Conservation (phyloP, 2,797 vertebrate genomes). For the Odontamblyopus lacepedii region DNA sequence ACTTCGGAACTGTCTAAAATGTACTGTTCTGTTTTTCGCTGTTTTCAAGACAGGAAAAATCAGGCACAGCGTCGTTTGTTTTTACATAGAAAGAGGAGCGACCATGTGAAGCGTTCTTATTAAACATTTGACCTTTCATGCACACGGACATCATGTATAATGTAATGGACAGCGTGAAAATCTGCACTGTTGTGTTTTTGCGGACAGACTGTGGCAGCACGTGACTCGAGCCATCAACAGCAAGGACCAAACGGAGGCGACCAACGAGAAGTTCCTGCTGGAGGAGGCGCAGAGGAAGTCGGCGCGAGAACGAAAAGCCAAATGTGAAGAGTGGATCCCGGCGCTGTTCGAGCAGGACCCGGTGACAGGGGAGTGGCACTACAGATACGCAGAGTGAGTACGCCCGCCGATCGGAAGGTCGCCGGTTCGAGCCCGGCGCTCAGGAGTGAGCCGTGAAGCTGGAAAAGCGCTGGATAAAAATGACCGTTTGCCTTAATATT, state of each 20-base stretch:
- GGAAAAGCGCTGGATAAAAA: too few relatives aligned
- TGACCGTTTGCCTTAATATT: too few relatives aligned
- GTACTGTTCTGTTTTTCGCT: too few relatives aligned
- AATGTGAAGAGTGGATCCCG: conserved; percentile 89
- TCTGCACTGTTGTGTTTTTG: neutral
- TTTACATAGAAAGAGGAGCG: too few relatives aligned
- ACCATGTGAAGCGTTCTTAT: too few relatives aligned
- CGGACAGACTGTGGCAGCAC: conserved; percentile 92
- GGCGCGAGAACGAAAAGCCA: conserved; percentile 90
- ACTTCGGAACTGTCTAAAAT: too few relatives aligned
- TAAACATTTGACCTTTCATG: too few relatives aligned
- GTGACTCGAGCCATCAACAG: conserved; percentile 95
- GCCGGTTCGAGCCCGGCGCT: too few relatives aligned
- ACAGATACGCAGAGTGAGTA: conserved; percentile 93
- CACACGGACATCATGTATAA: neutral
- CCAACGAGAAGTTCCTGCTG: conserved; percentile 93
- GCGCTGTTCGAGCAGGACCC: conserved; percentile 92
- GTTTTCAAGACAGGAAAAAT: too few relatives aligned
- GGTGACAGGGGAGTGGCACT: conserved; percentile 93
- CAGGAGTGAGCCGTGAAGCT: too few relatives aligned
- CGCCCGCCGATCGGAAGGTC: too few relatives aligned
- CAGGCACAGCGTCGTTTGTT: too few relatives aligned
- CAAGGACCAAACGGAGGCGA: conserved; percentile 97
- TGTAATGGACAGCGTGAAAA: neutral
- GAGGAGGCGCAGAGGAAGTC: conserved; percentile 94